Base-by-base conservation (phyloP, 1,140 invertebrate species). In the Orius insidiosus region DNA sequence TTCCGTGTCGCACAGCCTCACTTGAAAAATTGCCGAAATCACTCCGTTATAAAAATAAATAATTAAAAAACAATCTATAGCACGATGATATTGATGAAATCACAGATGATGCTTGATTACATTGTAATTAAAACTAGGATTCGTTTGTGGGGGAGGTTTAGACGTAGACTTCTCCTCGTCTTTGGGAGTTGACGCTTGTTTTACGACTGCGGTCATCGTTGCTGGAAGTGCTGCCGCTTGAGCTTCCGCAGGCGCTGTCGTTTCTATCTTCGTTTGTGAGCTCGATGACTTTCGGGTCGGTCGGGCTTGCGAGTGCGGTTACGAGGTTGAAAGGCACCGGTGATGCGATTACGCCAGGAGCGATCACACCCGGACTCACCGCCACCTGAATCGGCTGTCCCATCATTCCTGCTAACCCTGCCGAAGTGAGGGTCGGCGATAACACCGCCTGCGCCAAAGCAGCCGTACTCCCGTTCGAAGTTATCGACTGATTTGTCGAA, bases 391-490 rank as follows among this genome's bases (percentile, higher is more conserved):
- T 33, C 10, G 46, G 36, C 2, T 69, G 56, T 0, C 70, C 68
- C 44, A 76, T 57, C 41, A 75, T 69, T 0, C 72, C 66, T 0
- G 70, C 66, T 6, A 80, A 53, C 2, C 72, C 73, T 10, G 68
- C 64, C 8, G 62, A 58, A 19, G 66, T 64, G 8, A 74, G 53
- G 0, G 63, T 65, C 1, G 76, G 76, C 0, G 76, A 71, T 0
- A 80, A 58, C 1, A 80, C 75, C 0, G 77, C 75, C 54, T 80
- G 76, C 5, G 41, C 41, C 9, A 43, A 30, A 0, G 76, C 76
- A 1, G 75, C 73, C 0, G 74, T 69, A 52, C 75, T 74, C 0
- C 75, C 74, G 1, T 74, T 69, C 51, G 75, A 71, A 11, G 80
- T 66, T 10, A 76, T 78, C 5, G 53, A 59, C 14, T 51, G 47